Base-by-base conservation (phyloP, 1,140 invertebrate species). In the Triops longicaudatus region DNA sequence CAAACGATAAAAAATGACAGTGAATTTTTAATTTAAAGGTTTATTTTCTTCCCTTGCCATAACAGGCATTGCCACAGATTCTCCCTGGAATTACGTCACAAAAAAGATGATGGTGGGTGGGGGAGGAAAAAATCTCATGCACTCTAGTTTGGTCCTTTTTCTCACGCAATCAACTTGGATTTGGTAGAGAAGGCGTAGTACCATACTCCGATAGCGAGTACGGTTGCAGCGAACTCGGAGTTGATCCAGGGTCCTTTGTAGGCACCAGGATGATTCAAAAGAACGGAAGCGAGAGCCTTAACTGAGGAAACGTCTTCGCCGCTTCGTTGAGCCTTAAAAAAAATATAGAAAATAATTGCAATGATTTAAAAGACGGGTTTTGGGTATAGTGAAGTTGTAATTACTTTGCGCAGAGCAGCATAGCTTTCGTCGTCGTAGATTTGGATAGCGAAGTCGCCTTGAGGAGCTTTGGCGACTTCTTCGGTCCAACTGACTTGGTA, bases 401-500 rank as follows among this genome's bases (percentile, higher is more conserved):
- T 87, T 77, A 90, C 91, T 82, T 93, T 93, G 26, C 91, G 88
- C 10, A 97, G 86, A 63, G 90, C 89, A 22, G 92, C 89, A 84
- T 92, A 97, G 78, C 93, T 93, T 83, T 97, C 95, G 85, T 98
- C 95, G 82, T 97, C 93, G 82, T 91, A 94, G 2, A 98, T 85
- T 79, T 91, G 90, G n/a, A 97, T 87, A 74, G 87, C 86, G 80
- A 94, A 91, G 73, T 90, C 89, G 43, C 95, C 95, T 76, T 91
- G 90, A 71, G 87, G 87, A 0, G 93, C 90, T 81, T 91, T 91
- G 44, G 91, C 90, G 9, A 91, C 87, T 78, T 96, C 94, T 83
- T 96, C 93, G 73, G 91, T 92, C 93, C 94, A 97, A 80, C 94
- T 97, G 17, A 98, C 90, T 88, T 94, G 92, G 81, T 93, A 94